Base-by-base conservation (phyloP, 2,113 vertebrate species). In the Limnothrissa miodon region DNA sequence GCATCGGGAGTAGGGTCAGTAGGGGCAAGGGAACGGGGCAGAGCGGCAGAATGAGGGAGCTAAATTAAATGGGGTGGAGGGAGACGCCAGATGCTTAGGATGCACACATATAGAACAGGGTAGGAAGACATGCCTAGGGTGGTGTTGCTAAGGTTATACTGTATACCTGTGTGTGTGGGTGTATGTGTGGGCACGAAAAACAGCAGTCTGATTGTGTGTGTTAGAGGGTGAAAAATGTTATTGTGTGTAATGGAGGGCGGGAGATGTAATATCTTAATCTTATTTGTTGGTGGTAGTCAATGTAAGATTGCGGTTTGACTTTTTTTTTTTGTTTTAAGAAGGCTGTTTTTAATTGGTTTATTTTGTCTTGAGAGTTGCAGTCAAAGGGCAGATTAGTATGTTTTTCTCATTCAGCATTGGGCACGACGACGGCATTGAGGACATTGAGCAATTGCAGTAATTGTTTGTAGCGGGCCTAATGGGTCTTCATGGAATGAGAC, bases 1-100 rank as follows among this genome's bases (percentile, higher is more conserved):
- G 78, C 48, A 56, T 6, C 7, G 51, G 44, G 33, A 59, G 48
- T 17, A 23, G 59, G 89, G 83, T 86, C 86, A 87, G 56, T 66
- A 33, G 70, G 83, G 79, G 79, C 66, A 86, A 82, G 82, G 39
- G 25, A 39, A 21, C 79, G 3, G 80, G 5, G 56, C 42, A 42
- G 42, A 6, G 80, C 15, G 56, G 29, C 29, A 45, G 44, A 45
- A 11, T 45, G 44, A 23, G 25, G 15, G 19, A 13, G 45, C 5
- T 46, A 4, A 51, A 19, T 15, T 51, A 19, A 19, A 51, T 33
- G 23, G 13, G 45, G 36, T 56, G 33, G 4, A 11, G 29, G 17
- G 33, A 29, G 33, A 46, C 23, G n/a, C 19, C 6, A 42, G 4
- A 53, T 53, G 51, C 51, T 6, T 5, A 21, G 21, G 19, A 21